Evolutionary conservation across 2,888 invertebrate species (phyloP).

Genomic region (Dicranocentrus wangi): DNA sequence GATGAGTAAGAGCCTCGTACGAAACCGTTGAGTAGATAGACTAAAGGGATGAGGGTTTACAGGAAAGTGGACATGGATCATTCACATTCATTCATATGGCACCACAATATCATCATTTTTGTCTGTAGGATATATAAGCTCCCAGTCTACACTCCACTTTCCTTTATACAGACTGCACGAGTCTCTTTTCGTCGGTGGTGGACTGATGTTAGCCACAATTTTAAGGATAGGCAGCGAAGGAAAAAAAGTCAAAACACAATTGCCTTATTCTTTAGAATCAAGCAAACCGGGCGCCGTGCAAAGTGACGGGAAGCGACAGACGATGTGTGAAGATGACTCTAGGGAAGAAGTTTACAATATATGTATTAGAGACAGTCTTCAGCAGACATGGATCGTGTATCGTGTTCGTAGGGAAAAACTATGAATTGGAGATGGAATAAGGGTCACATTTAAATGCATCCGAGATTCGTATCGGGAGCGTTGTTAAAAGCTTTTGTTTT

Average conservation of each 20-base stretch:
- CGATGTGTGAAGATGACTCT: not conserved
- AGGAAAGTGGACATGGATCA: not conserved
- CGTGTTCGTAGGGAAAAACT: not conserved
- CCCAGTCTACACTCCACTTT: conserved; percentile 9
- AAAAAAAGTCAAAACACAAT: conserved; percentile 18
- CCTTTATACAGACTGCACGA: not conserved
- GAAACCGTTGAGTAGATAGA: not conserved
- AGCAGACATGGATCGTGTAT: not conserved
- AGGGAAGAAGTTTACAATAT: not conserved
- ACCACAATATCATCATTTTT: conserved; percentile 28
- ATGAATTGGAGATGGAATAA: not conserved
- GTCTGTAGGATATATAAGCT: conserved; percentile 1
- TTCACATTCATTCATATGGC: conserved; percentile 13
- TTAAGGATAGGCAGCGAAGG: not conserved
- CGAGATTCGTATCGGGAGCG: too few species aligned
- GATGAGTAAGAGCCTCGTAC: conserved; percentile 12
- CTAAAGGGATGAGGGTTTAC: not conserved
- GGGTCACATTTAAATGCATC: conserved; percentile 1
- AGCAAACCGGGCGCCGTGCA: conserved; percentile 13
- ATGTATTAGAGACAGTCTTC: not conserved
- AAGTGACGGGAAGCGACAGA: conserved; percentile 8
- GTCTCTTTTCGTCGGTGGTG: too few species aligned
- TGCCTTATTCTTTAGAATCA: conserved; percentile 15
- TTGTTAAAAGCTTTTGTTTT: conserved; percentile 10
- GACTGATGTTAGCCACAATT: not conserved